Base-by-base conservation (phyloP, 2,888 invertebrate genomes). In the Tetragonula carbonaria region DNA sequence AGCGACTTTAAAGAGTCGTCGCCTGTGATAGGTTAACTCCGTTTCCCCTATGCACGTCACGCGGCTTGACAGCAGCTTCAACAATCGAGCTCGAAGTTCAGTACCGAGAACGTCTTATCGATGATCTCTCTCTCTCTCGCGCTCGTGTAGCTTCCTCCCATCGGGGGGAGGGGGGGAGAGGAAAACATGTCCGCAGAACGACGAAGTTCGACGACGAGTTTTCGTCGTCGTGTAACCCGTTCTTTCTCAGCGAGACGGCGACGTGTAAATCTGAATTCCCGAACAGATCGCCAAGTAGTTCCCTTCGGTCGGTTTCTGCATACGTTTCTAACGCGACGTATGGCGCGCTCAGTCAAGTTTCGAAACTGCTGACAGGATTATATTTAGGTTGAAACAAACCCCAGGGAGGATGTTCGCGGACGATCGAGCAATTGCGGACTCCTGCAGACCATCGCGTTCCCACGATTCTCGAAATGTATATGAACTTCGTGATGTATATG, bases 311-410 rank as follows among this genome's bases (percentile, higher is more conserved):
- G 28, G 57, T 16, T 71, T n/a, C 23, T 33, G 65, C 77, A 65
- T 65, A 77, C 55, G 70, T 62, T 28, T 28, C 57, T 53, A 70
- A 55, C 65, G 57, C 70, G 53, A 28, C 55, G 18, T 68, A 23
- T n/a, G 23, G 57, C 57, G n/a, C 57, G 14, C 14, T 38, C 65
- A 45, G n/a, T 67, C 66, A 38, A 77, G 77, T 38, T 68, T 28
- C 59, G 73, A 38, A 28, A 66, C 38, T 59, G 38, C 38, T 8
- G 59, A 59, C 50, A 59, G 23, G 45, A 63, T 78, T 78, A 73
- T 50, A 78, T 78, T 74, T 59, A 68, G 51, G 74, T 65, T 38
- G 67, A 51, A 74, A 67, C 66, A 59, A 79, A 79, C 51, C 66
- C 78, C 8, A 28, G 23, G 2, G 66, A 74, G 78, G n/a, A 50